A percentile compares a stretch with the other conserved stretches of the same genome.
Conservation (phyloP, 37 sponge, comb jelly and placozoan genomes). For the Tethya wilhelma region DNA sequence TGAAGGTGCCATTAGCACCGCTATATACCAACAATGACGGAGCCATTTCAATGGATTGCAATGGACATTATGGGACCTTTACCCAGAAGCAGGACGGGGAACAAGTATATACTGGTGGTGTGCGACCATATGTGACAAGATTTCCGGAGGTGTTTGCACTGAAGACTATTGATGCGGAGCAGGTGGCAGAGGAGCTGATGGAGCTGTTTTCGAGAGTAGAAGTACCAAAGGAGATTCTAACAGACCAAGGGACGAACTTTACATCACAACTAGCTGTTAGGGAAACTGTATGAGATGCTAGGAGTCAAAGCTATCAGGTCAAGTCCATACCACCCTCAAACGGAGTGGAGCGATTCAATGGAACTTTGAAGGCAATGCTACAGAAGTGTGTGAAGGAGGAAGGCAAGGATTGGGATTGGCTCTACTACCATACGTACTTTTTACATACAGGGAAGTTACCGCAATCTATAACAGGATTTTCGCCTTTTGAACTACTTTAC, state of each 20-base stretch:
- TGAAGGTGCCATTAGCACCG: too few species aligned
- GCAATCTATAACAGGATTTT: not conserved
- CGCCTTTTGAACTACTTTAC: not conserved
- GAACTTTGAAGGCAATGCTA: not conserved
- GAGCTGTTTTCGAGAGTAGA: not conserved
- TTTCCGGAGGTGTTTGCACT: not conserved
- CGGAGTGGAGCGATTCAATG: not conserved
- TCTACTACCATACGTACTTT: not conserved
- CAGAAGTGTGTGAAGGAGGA: not conserved
- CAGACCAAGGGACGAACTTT: not conserved
- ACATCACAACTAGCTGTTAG: not conserved
- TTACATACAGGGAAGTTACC: not conserved
- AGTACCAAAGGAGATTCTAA: not conserved
- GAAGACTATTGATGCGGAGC: not conserved
- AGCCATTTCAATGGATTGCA: too few species aligned
- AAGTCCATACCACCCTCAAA: not conserved
- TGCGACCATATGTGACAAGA: not conserved
- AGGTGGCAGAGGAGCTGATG: not conserved
- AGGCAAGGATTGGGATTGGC: not conserved
- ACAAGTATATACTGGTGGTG: not conserved
- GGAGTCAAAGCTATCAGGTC: not conserved
- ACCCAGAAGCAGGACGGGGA: not conserved
- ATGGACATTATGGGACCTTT: not conserved
- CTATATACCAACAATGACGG: too few species aligned
- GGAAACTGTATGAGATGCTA: not conserved